phyloP scores from a whole-genome alignment of 1,140 invertebrate genomes.

The Episyrphus balteatus region DNA sequence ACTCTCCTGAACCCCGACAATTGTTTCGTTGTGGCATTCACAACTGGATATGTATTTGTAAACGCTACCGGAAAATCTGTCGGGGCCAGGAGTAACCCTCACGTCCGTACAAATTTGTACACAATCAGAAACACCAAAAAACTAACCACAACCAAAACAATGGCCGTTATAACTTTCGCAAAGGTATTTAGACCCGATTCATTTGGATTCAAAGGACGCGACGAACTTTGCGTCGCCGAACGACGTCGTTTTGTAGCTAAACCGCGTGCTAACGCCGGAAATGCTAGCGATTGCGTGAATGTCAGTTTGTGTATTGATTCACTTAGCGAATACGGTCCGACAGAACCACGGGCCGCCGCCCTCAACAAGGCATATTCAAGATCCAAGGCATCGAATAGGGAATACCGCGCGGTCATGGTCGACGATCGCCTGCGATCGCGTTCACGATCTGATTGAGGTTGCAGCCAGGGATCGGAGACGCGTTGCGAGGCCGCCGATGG shows the following conservation, averaged over 20 bases:
- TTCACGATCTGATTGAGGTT: slow-evolving; percentile 33
- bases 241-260: slow-evolving; percentile 51
- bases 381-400: slow-evolving; percentile 58
- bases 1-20: slow-evolving; percentile 36
- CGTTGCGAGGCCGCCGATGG: slow-evolving; percentile 38
- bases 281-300: slow-evolving; percentile 62
- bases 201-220: slow-evolving; percentile 44
- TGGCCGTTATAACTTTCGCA: slow-evolving; percentile 57
- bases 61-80: slow-evolving; percentile 33
- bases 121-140: slow-evolving; percentile 63
- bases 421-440: slow-evolving; percentile 38
- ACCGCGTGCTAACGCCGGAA: slow-evolving; percentile 58
- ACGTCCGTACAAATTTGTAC: slow-evolving; percentile 64
- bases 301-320: slow-evolving; percentile 63
- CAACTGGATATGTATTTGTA: slow-evolving; percentile 21
- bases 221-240: slow-evolving; percentile 40
- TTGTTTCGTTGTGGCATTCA: slow-evolving; percentile 11
- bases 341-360: slow-evolving; percentile 55
- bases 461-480: slow-evolving; percentile 37
- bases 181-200: slow-evolving; percentile 56
- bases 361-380: slow-evolving; percentile 56
- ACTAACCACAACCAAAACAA: slow-evolving; percentile 57
- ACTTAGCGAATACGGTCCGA: slow-evolving; percentile 58
- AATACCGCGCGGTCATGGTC: slow-evolving; percentile 47
- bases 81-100: slow-evolving; percentile 61